Percentiles rank a stretch among this genome's conserved stretches.
phyloP scores from a whole-genome alignment of 2,113 vertebrate species.

The Calcarius ornatus region DNA sequence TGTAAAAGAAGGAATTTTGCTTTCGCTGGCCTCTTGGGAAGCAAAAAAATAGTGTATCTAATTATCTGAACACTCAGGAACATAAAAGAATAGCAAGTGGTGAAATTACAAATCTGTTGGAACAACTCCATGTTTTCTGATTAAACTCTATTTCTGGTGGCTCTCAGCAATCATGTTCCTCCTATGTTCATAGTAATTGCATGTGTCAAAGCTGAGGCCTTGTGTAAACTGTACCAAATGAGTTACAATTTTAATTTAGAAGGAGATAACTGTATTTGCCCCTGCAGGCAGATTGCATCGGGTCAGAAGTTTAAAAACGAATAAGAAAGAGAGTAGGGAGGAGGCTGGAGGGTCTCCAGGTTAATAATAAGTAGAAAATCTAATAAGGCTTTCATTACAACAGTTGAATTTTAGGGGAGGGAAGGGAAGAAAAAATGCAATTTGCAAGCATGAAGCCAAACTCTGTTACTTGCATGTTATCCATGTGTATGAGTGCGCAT shows the following conservation, averaged over 20 bases:
- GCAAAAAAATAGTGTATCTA: slow-evolving; percentile 74
- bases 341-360: slow-evolving; percentile 64
- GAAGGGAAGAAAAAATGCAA: slow-evolving; percentile 84
- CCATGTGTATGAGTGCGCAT: neutral
- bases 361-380: slow-evolving; percentile 78
- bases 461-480: slow-evolving; percentile 39
- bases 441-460: slow-evolving; percentile 90
- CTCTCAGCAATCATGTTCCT: slow-evolving; percentile 79
- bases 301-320: slow-evolving; percentile 83
- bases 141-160: slow-evolving; percentile 80
- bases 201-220: slow-evolving; percentile 81
- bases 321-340: slow-evolving; percentile 74
- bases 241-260: slow-evolving; percentile 83
- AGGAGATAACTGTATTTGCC: slow-evolving; percentile 74
- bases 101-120: slow-evolving; percentile 81
- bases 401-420: slow-evolving; percentile 74
- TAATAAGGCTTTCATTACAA: slow-evolving; percentile 72
- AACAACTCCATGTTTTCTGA: slow-evolving; percentile 78
- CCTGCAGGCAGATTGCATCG: slow-evolving; percentile 76
- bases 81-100: slow-evolving; percentile 77
- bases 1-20: slow-evolving; percentile 75
- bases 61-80: slow-evolving; percentile 80
- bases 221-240: slow-evolving; percentile 76
- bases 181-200: slow-evolving; percentile 83
- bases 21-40: slow-evolving; percentile 75